phyloP scores from a whole-genome alignment of 2,797 vertebrate species.

The Glossophaga mutica region DNA sequence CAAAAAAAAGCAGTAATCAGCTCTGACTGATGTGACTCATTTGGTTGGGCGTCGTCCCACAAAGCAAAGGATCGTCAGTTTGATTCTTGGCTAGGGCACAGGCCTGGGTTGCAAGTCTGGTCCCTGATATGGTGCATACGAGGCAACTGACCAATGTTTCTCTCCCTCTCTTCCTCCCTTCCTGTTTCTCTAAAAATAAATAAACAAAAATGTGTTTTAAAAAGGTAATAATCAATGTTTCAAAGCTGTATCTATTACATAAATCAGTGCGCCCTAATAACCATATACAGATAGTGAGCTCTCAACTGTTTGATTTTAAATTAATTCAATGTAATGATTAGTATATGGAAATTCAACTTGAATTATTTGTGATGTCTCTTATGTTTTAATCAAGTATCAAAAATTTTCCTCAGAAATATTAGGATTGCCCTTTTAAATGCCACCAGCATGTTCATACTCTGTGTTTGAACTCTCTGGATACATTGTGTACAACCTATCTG shows the following conservation, averaged over 20 bases:
- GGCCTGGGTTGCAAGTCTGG: background rate
- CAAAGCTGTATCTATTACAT: background rate
- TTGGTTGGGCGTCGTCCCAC: background rate
- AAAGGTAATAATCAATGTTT: slow-evolving; percentile 3
- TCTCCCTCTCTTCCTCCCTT: background rate
- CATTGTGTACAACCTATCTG: background rate
- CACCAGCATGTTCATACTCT: background rate
- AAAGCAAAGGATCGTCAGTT: background rate
- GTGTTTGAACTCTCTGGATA: background rate
- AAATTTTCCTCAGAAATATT: background rate
- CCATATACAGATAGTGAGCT: background rate
- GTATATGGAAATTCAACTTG: background rate
- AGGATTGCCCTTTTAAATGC: background rate
- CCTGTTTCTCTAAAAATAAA: background rate
- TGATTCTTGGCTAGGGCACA: background rate
- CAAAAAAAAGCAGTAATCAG: background rate
- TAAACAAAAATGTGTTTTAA: background rate
- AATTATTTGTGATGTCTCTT: background rate
- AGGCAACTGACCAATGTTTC: background rate
- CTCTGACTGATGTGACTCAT: background rate
- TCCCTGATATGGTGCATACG: too few relatives aligned
- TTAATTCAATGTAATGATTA: background rate
- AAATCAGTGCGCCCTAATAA: background rate
- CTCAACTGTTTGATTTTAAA: background rate
- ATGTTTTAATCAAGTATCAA: background rate